phyloP scores from a whole-genome alignment of 1,140 invertebrate species.

The Scaptomyza hsui region DNA sequence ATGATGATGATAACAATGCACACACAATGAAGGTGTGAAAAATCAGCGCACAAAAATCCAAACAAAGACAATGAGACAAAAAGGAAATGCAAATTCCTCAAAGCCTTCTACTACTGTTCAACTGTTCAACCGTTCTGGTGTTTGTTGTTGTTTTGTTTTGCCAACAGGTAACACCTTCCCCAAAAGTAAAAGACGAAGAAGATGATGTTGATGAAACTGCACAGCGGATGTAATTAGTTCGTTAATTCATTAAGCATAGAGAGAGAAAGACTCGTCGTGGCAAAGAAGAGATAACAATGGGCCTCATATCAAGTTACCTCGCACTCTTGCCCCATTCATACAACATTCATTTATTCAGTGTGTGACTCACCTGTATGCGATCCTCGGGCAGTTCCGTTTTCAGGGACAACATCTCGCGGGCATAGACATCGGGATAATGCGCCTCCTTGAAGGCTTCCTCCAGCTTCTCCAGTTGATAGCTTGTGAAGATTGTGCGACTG shows the following conservation, averaged over 20 bases:
- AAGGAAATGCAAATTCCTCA: slow-evolving; percentile 73
- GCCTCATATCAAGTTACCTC: slow-evolving; percentile 43
- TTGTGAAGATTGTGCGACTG: slow-evolving; percentile 97
- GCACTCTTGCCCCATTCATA: slow-evolving; percentile 21
- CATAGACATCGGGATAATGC: slow-evolving; percentile 99
- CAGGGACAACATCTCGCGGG: slow-evolving; percentile 97
- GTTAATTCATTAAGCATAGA: slow-evolving; percentile 55
- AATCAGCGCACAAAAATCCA: slow-evolving; percentile 70
- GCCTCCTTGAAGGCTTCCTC: slow-evolving; percentile 99
- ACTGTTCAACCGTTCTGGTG: neutral
- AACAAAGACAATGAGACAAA: slow-evolving; percentile 62
- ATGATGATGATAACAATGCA: slow-evolving; percentile 16
- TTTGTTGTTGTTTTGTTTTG: slow-evolving; percentile 68
- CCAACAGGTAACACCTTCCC: slow-evolving; percentile 74
- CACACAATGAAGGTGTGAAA: slow-evolving; percentile 68
- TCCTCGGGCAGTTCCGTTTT: slow-evolving; percentile 99
- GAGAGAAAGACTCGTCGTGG: no score
- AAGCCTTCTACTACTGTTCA: neutral
- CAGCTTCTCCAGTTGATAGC: slow-evolving; percentile 98
- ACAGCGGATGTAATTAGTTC: slow-evolving; percentile 75
- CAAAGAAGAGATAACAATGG: slow-evolving; percentile 14
- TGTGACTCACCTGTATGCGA: slow-evolving; percentile 96
- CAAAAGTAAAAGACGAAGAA: no score
- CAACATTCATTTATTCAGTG: neutral
- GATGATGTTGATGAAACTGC: neutral